A percentile compares a stretch with the other conserved stretches of the same genome.
Evolutionary conservation across 2,888 invertebrate species (phyloP).

Genomic region (Myopa tessellatipennis): DNA sequence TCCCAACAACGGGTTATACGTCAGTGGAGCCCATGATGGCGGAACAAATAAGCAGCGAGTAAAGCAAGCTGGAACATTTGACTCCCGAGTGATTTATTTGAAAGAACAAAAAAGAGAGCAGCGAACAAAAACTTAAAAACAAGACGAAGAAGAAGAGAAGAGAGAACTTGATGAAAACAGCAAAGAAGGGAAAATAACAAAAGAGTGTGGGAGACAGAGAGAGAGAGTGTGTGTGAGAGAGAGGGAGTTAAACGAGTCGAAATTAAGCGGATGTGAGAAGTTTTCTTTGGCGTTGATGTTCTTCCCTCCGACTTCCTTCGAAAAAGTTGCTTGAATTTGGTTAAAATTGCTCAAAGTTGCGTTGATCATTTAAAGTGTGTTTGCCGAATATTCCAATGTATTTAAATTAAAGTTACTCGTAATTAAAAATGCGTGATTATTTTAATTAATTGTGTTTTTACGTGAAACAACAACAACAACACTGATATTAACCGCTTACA

Average conservation of each 20-base stretch:
- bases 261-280: background rate
- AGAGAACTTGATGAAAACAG: background rate
- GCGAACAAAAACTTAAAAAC: background rate
- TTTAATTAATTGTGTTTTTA: too few relatives aligned
- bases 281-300: background rate
- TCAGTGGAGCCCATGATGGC: conserved; percentile 15
- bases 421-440: too few relatives aligned
- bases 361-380: too few relatives aligned
- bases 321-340: too few relatives aligned
- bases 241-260: background rate
- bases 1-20: conserved; percentile 14
- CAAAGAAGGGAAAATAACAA: background rate
- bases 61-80: conserved; percentile 21
- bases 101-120: background rate
- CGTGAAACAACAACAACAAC: too few relatives aligned
- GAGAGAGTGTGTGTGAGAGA: too few relatives aligned
- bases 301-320: background rate
- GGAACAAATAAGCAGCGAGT: conserved; percentile 34
- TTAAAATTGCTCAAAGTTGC: too few relatives aligned
- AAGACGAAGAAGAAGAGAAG: background rate
- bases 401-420: too few relatives aligned
- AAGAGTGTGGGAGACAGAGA: background rate
- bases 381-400: too few relatives aligned
- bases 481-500: too few relatives aligned
- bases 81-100: conserved; percentile 29